Evolutionary conservation across 2,797 vertebrate genomes (phyloP), one percentile per base, ranked within the genome.

Genomic region (Mycteria americana): DNA sequence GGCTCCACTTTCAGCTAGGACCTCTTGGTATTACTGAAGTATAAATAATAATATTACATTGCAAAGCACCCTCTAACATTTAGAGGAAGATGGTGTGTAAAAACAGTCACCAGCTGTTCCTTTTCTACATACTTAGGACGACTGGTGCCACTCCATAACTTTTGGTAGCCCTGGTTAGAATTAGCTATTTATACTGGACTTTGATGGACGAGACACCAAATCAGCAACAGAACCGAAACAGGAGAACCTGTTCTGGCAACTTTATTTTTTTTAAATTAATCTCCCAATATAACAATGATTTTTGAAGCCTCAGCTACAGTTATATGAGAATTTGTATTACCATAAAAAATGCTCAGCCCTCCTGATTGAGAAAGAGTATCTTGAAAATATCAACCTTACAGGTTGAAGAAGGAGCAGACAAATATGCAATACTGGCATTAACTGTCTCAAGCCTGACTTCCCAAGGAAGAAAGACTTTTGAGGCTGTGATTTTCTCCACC

Each of bases 21-120:
- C 28, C 18, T 80, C 72, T 82, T 77, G 33, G 50, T 50, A 84
- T 90, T 74, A 56, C 72, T 70, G 63, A 70, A 28, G 17, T 70
- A 60, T 80, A 88, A 82, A 87, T 94, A 87, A 89, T 35, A 59
- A 60, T 46, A 91, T 48, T 81, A 48, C 46, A 73, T 72, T 75
- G 80, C 82, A 85, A 91, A 92, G 17, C 22, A 63, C 4, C 13
- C 53, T 45, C 27, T 53, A 95, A 83, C 45, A 75, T 89, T 81
- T 80, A 83, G 50, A 41, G 57, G 31, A 88, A 85, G 50, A 73
- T 9, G 57, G 16, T 80, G 68, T 57, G 25, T 59, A 85, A 94
- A 96, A 95, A 73, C n/a, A 81, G 85, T 23, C 69, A 92, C 18
- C 91, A 96, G 92, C 87, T 95, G 94, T 80, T 88, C 76, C 35